Evolutionary conservation across 2,888 invertebrate species (phyloP), one percentile per base, ranked within the genome.

Genomic region (Notodonta ziczac): DNA sequence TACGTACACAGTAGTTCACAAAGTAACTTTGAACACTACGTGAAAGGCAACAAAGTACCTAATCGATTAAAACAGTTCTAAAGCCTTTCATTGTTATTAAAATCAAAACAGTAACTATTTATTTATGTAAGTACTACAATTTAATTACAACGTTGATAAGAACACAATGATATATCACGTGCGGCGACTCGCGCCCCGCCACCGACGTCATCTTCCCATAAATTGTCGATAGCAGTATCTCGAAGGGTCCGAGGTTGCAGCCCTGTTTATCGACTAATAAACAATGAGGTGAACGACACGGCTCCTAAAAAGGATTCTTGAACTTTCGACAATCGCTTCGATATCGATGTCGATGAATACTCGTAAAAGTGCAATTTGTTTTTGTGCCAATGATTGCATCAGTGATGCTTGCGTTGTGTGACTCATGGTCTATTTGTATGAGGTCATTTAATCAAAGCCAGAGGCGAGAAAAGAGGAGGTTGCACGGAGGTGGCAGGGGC

Each of bases 171-270:
- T 54, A 54, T 39, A 54, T 54, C 54, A 54, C 54, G 54, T 54
- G 54, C 39, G n/a, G 39, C 54, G 54, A 14, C 14, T 54, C 39
- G 39, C n/a, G 54, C 39, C 54, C 14, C 4, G 9, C 14, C 39
- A 51, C 54, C 32, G 39, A 56, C 68, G 61, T 62, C 61, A 63
- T 65, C 59, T 59, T 62, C 54, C 65, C 69, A 68, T 69, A 68
- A 71, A 70, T 57, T 64, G 59, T 67, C 72, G 70, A 78, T 77
- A 69, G 60, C 63, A 51, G 66, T 69, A 67, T 63, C 66, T 56
- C 55, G 56, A 62, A 66, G 58, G 67, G 62, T 35, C 62, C 57
- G 65, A 62, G 62, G 62, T 61, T 59, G 57, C 69, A 61, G 16
- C 65, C 64, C 66, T 69, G 65, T 58, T 68, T 73, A 66, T 65